These are phyloP conservation scores for Excalfactoria chinensis DNA, from an alignment of 2,113 vertebrate species.

Conservation along the genomic window DNA sequence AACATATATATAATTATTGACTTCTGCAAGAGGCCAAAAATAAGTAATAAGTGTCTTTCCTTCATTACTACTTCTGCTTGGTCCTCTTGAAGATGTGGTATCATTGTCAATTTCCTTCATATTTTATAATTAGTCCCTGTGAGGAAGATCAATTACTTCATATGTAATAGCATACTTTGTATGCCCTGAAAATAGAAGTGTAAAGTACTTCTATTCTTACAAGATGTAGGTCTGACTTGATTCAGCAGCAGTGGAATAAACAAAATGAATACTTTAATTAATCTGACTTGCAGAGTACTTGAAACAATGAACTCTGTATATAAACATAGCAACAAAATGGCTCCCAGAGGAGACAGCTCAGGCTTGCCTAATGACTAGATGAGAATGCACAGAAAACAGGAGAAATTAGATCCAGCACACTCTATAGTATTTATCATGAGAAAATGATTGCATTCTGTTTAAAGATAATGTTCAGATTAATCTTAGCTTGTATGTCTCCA, in stretches of 20 bases:
- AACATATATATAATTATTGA: neutral
- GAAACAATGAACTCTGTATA: conserved; percentile 66
- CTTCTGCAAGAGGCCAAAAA: neutral
- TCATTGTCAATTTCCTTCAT: conserved; percentile 10
- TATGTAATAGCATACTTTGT: neutral
- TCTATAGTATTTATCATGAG: neutral
- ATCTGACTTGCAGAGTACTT: conserved; percentile 71
- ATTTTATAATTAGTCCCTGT: conserved; percentile 61
- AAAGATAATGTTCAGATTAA: neutral
- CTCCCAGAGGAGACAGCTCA: conserved; percentile 28
- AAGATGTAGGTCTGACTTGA: conserved; percentile 56
- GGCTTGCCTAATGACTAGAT: neutral
- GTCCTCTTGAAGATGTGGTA: neutral
- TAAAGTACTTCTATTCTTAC: conserved; percentile 19
- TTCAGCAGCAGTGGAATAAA: conserved; percentile 70
- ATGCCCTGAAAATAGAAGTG: conserved; percentile 45
- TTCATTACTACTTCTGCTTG: neutral
- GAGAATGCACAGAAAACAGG: neutral
- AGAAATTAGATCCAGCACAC: neutral
- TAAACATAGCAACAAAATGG: conserved; percentile 39
- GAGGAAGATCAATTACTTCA: conserved; percentile 67
- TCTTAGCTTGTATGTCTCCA: neutral
- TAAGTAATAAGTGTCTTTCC: neutral
- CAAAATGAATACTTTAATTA: conserved; percentile 73
- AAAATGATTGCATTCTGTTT: neutral